Conservation (phyloP, 2,888 invertebrate species). For the Oligia strigilis region DNA sequence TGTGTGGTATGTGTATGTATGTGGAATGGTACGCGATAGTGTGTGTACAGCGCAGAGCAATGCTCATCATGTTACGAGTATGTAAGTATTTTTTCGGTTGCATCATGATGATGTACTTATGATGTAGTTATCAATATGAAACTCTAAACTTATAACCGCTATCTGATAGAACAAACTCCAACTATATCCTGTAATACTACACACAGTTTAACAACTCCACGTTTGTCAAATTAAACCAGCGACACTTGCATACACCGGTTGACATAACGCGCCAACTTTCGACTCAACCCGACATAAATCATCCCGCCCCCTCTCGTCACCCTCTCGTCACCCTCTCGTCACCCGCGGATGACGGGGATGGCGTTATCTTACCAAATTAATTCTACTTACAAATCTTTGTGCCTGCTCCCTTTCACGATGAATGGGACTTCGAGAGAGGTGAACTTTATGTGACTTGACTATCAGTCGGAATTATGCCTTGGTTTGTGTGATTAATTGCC, state of each 20-base stretch:
- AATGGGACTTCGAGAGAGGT: slow-evolving; percentile 52
- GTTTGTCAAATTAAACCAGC: slow-evolving; percentile 54
- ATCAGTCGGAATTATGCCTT: slow-evolving; percentile 36
- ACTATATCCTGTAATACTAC: slow-evolving; percentile 42
- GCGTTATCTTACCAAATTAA: slow-evolving; percentile 62
- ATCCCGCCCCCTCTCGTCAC: slow-evolving; percentile 35
- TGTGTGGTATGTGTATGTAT: too few relatives aligned
- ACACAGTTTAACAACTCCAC: slow-evolving; percentile 30
- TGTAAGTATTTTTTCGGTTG: too few relatives aligned
- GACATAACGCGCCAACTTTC: slow-evolving; percentile 57
- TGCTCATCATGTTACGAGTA: too few relatives aligned
- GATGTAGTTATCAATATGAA: neutral
- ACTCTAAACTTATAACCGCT: neutral
- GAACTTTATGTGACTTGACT: slow-evolving; percentile 46
- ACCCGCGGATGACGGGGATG: slow-evolving; percentile 40
- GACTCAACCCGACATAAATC: slow-evolving; percentile 57
- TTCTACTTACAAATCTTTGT: slow-evolving; percentile 66
- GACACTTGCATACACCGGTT: slow-evolving; percentile 63
- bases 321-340: slow-evolving; percentile 52
- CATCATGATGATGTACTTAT: too few relatives aligned
- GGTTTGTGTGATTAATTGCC: slow-evolving; percentile 46
- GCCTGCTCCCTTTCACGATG: slow-evolving; percentile 54
- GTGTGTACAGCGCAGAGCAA: too few relatives aligned
- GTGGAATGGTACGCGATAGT: too few relatives aligned
- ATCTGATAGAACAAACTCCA: slow-evolving; percentile 2